Conservation (phyloP, 2,113 vertebrate species). For the Girardinichthys multiradiatus region DNA sequence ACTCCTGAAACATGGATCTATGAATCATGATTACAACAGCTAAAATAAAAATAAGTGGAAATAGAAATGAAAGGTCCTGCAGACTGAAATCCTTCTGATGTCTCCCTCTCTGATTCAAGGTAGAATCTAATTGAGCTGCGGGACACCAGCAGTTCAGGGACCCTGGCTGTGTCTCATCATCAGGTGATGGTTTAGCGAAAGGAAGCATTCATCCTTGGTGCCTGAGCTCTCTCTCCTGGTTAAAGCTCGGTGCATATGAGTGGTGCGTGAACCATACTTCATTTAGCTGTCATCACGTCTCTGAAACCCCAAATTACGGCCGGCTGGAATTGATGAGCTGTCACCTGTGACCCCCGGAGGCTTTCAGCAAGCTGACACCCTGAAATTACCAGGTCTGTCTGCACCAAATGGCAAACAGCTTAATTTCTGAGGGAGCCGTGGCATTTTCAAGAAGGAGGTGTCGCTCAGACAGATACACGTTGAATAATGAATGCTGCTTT, state of each 20-base stretch:
- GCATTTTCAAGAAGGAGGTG: slow-evolving; percentile 5
- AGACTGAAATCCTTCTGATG: too few relatives aligned
- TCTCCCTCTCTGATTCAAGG: slow-evolving; percentile 15
- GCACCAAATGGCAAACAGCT: slow-evolving; percentile 21
- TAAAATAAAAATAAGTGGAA: too few relatives aligned
- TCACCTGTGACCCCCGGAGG: slow-evolving; percentile 11
- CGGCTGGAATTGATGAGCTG: slow-evolving; percentile 47
- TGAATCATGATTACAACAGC: too few relatives aligned
- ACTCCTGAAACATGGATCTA: too few relatives aligned
- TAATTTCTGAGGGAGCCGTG: slow-evolving; percentile 15
- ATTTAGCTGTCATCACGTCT: slow-evolving; percentile 43
- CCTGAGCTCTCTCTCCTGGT: not conserved
- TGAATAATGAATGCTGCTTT: not conserved
- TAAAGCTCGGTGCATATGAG: not conserved
- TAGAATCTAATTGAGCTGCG: slow-evolving; percentile 6
- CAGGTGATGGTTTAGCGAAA: slow-evolving; percentile 4
- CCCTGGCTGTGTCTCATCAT: slow-evolving; percentile 4
- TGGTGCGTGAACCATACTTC: not conserved
- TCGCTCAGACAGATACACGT: not conserved
- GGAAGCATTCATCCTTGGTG: not conserved
- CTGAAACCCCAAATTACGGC: slow-evolving; percentile 42
- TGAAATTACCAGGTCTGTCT: slow-evolving; percentile 28
- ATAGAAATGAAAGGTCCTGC: too few relatives aligned
- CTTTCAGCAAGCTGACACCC: slow-evolving; percentile 29
- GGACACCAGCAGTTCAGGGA: not conserved